Conservation (phyloP, 1,140 invertebrate species). For the Trissolcus basalis region DNA sequence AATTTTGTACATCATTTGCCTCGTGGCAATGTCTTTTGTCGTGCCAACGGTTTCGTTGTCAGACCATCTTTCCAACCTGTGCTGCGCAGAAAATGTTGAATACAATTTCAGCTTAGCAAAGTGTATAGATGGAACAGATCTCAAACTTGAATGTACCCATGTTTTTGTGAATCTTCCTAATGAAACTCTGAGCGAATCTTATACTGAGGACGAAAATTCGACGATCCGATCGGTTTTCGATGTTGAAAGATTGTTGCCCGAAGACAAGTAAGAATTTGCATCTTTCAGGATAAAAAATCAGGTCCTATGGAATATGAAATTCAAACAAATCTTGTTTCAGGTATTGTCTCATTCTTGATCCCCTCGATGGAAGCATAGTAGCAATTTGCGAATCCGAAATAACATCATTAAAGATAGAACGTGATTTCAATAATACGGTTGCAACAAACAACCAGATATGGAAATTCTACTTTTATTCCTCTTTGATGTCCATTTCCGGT, state of each 20-base stretch:
- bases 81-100: too few relatives aligned
- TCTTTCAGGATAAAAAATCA: too few relatives aligned
- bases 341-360: constrained; percentile 16
- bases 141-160: too few relatives aligned
- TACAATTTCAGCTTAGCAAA: too few relatives aligned
- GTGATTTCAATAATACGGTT: constrained; percentile 9
- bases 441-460: constrained; percentile 2
- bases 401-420: constrained; percentile 9
- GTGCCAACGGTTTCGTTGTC: not conserved
- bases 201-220: not conserved
- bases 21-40: too few relatives aligned
- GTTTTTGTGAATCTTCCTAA: too few relatives aligned
- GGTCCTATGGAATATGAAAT: too few relatives aligned
- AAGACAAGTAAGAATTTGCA: constrained; percentile 23
- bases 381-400: constrained; percentile 40
- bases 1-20: too few relatives aligned
- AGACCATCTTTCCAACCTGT: too few relatives aligned
- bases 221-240: constrained; percentile 11
- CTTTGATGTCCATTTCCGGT: constrained; percentile 37
- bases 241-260: constrained; percentile 7
- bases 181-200: too few relatives aligned
- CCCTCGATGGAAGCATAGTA: constrained; percentile 5
- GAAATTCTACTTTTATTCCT: constrained; percentile 32
- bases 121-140: too few relatives aligned
- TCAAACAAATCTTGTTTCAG: constrained; percentile 4